These are phyloP conservation scores for Ceyx erithaca DNA, from an alignment of 2,797 vertebrate genomes.

Conservation along the genomic window DNA sequence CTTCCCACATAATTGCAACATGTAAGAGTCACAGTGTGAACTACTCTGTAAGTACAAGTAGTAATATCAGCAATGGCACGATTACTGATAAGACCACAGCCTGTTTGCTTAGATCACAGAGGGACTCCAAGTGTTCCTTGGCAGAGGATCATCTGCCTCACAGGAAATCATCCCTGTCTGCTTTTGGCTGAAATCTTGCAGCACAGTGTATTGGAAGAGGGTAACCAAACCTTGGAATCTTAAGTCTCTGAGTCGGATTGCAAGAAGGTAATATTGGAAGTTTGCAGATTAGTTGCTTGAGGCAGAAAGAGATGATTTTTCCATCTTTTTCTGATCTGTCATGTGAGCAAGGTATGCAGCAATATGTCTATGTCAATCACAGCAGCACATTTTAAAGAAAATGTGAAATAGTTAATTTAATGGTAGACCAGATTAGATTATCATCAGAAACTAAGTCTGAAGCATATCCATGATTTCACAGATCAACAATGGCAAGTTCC, in stretches of 20 bases:
- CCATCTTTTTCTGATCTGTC: not conserved
- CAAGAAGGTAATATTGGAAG: not conserved
- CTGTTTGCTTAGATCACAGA: not conserved
- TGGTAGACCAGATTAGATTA: not conserved
- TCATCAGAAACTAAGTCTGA: not conserved
- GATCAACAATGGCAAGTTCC: not conserved
- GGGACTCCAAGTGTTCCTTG: not conserved
- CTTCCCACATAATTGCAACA: not conserved
- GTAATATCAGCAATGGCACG: not conserved
- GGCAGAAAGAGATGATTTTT: not conserved
- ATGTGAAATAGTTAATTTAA: not conserved
- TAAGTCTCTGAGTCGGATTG: not conserved
- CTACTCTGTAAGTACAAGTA: not conserved
- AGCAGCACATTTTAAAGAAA: not conserved
- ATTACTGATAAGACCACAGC: not conserved
- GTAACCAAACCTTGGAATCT: not conserved
- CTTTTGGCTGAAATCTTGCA: not conserved
- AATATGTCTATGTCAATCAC: not conserved
- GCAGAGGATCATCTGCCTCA: not conserved
- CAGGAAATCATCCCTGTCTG: not conserved
- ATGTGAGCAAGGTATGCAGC: not conserved
- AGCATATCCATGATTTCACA: not conserved
- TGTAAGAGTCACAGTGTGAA: not conserved
- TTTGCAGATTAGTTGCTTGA: not conserved
- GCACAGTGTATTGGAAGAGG: not conserved